phyloP scores from a whole-genome alignment of 2,888 invertebrate genomes.

The Drosophila crucigera region DNA sequence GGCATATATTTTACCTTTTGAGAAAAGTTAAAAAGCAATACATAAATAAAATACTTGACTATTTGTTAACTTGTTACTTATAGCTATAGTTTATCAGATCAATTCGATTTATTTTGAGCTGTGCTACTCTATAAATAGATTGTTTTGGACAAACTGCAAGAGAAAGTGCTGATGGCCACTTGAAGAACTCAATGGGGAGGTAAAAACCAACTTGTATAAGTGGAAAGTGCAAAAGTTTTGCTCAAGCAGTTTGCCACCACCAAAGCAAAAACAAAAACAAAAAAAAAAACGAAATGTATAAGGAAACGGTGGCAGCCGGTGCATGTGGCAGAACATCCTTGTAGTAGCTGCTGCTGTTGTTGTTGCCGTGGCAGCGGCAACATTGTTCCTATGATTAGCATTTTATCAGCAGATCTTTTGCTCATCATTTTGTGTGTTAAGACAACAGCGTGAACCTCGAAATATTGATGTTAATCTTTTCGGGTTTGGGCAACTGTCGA shows the following conservation, averaged over 20 bases:
- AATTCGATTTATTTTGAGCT: not conserved
- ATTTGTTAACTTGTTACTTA: not conserved
- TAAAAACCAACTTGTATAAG: slow-evolving; percentile 49
- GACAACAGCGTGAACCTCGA: slow-evolving; percentile 55
- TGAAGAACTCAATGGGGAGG: slow-evolving; percentile 7
- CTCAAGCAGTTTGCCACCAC: slow-evolving; percentile 54
- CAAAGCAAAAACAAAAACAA: slow-evolving; percentile 4
- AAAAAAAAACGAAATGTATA: not conserved
- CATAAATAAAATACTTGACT: not conserved
- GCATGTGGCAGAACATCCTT: slow-evolving; percentile 45
- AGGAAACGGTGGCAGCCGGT: slow-evolving; percentile 45
- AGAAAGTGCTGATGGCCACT: slow-evolving; percentile 27
- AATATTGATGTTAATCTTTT: slow-evolving; percentile 75
- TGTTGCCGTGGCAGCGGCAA: slow-evolving; percentile 46
- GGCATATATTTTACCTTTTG: fast-evolving
- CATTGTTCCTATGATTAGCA: slow-evolving; percentile 78
- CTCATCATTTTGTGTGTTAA: slow-evolving; percentile 63
- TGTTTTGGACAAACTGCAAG: slow-evolving; percentile 7
- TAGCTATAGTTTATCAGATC: not conserved
- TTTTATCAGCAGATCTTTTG: slow-evolving; percentile 74
- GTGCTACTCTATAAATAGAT: not conserved
- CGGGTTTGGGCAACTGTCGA: slow-evolving; percentile 41
- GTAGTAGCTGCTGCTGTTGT: slow-evolving; percentile 28
- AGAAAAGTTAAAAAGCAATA: no score
- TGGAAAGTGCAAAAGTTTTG: slow-evolving; percentile 65